Evolutionary conservation across 2,797 vertebrate genomes (phyloP).

Genomic region (Babyrousa celebensis): DNA sequence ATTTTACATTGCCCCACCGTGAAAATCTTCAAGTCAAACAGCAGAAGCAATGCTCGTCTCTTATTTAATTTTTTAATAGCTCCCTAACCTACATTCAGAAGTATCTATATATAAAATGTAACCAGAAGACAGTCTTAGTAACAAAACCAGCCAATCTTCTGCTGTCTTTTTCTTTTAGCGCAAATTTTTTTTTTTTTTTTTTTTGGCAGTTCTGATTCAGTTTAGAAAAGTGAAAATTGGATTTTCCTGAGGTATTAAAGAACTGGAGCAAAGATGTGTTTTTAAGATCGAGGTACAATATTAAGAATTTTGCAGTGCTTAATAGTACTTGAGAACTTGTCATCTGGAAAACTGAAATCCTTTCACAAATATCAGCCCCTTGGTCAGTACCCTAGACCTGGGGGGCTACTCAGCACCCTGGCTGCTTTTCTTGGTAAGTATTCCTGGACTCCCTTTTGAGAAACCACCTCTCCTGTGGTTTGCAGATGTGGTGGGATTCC

Average conservation of each 20-base stretch:
- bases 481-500: neutral
- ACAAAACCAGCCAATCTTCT: slow-evolving; percentile 54
- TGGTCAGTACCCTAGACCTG: neutral
- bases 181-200: slow-evolving; percentile 42
- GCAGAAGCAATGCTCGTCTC: slow-evolving; percentile 68
- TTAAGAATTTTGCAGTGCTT: slow-evolving; percentile 64
- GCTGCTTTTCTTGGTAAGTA: neutral
- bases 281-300: slow-evolving; percentile 55
- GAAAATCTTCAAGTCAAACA: slow-evolving; percentile 79
- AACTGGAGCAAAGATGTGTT: slow-evolving; percentile 46
- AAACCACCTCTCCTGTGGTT: neutral
- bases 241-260: slow-evolving; percentile 74
- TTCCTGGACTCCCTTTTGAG: neutral
- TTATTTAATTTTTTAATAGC: slow-evolving; percentile 86
- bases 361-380: neutral
- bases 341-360: slow-evolving; percentile 29
- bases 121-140: slow-evolving; percentile 65
- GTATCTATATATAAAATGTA: slow-evolving; percentile 66
- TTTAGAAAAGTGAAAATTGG: slow-evolving; percentile 81
- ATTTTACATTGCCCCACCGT: slow-evolving; percentile 74
- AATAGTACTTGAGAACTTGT: slow-evolving; percentile 22
- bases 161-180: slow-evolving; percentile 63
- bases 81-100: slow-evolving; percentile 78
- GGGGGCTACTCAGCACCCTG: neutral
- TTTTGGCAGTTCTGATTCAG: slow-evolving; percentile 49